These are phyloP conservation scores for Colaptes auratus DNA, from an alignment of 2,113 vertebrate genomes.

Conservation along the genomic window DNA sequence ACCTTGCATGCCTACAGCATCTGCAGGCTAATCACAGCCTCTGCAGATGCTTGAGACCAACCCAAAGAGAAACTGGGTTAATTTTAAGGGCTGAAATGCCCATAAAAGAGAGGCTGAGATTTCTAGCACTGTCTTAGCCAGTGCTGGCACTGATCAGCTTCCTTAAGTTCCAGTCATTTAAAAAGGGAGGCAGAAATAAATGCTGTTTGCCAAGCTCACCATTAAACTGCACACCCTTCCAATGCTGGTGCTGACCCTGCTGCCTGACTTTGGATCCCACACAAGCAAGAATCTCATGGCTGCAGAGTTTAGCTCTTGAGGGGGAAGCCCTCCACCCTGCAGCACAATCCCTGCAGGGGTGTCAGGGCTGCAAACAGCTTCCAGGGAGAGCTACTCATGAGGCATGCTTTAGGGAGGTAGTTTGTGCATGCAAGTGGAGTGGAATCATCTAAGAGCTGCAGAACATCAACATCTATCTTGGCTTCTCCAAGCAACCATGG, in stretches of 20 bases:
- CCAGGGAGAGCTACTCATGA: neutral
- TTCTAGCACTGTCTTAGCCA: neutral
- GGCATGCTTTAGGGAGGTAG: too few species aligned
- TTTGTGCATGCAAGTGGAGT: too few species aligned
- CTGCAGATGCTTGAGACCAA: neutral
- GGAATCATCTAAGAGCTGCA: too few species aligned
- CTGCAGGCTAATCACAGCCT: slow-evolving; percentile 15
- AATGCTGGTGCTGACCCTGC: neutral
- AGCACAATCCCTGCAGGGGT: neutral
- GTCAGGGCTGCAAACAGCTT: neutral
- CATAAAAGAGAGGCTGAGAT: neutral
- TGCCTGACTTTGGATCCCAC: neutral
- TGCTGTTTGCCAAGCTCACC: neutral
- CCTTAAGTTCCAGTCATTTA: neutral
- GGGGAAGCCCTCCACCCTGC: neutral
- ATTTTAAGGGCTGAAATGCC: neutral
- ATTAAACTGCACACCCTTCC: neutral
- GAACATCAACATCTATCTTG: too few species aligned
- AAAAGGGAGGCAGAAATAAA: neutral
- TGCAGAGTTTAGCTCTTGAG: neutral
- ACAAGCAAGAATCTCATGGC: accelerated
- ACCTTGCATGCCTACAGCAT: neutral
- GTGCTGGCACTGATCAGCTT: neutral
- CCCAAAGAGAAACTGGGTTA: slow-evolving; percentile 1
- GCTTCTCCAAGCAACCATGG: too few species aligned